These are phyloP conservation scores for Australoheros scitulus DNA, from an alignment of 2,113 vertebrate species.

Conservation along the genomic window DNA sequence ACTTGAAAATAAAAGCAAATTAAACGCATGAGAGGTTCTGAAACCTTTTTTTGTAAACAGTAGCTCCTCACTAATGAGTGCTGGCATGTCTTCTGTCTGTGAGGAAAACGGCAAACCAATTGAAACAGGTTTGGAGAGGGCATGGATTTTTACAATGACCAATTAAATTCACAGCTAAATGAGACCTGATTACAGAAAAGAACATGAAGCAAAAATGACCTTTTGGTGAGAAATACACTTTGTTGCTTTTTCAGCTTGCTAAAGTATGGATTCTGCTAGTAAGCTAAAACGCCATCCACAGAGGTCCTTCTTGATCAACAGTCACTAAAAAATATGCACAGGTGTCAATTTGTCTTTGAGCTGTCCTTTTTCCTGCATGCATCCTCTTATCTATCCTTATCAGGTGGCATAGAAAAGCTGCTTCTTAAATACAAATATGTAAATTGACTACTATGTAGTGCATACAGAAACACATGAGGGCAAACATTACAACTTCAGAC, in stretches of 20 bases:
- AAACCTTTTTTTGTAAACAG: slow-evolving; percentile 20
- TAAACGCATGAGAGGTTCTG: slow-evolving; percentile 7
- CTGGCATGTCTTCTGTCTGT: slow-evolving; percentile 49
- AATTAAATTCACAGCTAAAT: slow-evolving; percentile 56
- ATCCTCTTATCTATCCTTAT: background rate
- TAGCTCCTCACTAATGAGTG: slow-evolving; percentile 42
- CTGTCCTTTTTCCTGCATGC: background rate
- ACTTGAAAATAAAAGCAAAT: slow-evolving; percentile 5
- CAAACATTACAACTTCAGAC: background rate
- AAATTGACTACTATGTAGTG: background rate
- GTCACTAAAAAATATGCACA: background rate
- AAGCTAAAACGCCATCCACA: background rate
- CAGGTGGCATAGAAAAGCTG: background rate
- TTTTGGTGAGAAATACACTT: background rate
- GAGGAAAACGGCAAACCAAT: slow-evolving; percentile 34
- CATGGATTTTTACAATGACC: slow-evolving; percentile 40
- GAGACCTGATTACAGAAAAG: slow-evolving; percentile 42
- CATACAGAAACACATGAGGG: background rate
- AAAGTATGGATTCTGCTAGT: slow-evolving; percentile 6
- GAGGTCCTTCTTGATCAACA: slow-evolving; percentile 21
- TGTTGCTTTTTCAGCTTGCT: background rate
- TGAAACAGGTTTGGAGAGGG: slow-evolving; percentile 26
- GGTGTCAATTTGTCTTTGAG: background rate
- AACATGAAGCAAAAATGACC: background rate
- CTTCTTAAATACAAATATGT: background rate